Conservation (phyloP, 2,113 vertebrate species). For the Leptosomus discolor region DNA sequence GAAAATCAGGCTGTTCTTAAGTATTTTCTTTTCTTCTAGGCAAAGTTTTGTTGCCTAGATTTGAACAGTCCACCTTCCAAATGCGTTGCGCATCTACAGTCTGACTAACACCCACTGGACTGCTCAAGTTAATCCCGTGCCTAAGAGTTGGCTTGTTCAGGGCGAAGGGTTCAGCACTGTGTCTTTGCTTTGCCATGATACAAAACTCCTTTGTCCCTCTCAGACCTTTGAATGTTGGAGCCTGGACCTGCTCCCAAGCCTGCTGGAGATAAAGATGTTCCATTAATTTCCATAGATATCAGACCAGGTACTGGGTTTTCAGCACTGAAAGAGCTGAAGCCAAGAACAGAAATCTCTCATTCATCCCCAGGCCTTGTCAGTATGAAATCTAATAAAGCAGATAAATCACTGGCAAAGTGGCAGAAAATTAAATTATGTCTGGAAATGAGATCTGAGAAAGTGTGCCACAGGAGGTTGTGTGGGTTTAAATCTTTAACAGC, state of each 20-base stretch:
- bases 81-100: not conserved
- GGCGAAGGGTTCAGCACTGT: not conserved
- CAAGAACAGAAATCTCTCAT: not conserved
- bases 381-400: conserved; percentile 10
- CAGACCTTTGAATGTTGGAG: not conserved
- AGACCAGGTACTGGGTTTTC: not conserved
- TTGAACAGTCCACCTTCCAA: not conserved
- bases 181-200: not conserved
- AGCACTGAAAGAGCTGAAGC: not conserved
- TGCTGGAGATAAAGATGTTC: not conserved
- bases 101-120: not conserved
- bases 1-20: not conserved
- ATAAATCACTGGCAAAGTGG: not conserved
- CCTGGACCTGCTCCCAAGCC: not conserved
- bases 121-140: not conserved
- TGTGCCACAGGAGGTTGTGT: not conserved
- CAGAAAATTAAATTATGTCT: conserved; percentile 13
- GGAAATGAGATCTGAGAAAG: conserved; percentile 28
- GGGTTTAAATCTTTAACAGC: not conserved
- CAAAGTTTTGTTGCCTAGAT: not conserved
- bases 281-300: not conserved
- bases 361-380: not conserved
- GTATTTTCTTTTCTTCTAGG: not conserved
- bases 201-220: not conserved
- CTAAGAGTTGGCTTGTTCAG: not conserved